Conservation (phyloP, 2,888 invertebrate species). For the Hypomecis atomaria region DNA sequence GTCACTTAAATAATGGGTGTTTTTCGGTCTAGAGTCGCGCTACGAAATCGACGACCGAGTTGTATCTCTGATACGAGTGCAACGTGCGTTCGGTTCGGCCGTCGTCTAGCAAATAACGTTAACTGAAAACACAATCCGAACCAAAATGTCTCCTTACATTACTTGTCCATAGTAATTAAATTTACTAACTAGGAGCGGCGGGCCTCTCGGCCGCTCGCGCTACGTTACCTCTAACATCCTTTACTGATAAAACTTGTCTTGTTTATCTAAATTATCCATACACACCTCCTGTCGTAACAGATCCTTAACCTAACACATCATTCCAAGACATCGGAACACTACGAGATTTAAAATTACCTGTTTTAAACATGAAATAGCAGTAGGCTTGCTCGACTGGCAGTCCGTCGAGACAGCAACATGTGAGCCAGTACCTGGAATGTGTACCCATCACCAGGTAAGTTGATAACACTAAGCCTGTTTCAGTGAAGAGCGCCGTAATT, state of each 20-base stretch:
- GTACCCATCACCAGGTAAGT: conserved; percentile 39
- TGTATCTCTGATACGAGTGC: conserved; percentile 36
- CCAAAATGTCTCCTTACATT: conserved; percentile 56
- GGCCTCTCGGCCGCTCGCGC: conserved; percentile 41
- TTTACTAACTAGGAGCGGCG: conserved; percentile 49
- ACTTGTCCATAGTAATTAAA: conserved; percentile 40
- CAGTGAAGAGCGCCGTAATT: conserved; percentile 58
- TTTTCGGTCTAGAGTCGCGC: too few species aligned
- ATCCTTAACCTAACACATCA: conserved; percentile 11
- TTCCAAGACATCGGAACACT: conserved; percentile 2
- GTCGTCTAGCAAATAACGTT: conserved; percentile 54
- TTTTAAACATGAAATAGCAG: conserved; percentile 13
- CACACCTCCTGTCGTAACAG: not conserved
- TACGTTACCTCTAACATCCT: conserved; percentile 49
- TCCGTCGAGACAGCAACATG: conserved; percentile 28
- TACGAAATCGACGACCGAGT: too few species aligned
- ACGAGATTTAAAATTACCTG: conserved; percentile 1
- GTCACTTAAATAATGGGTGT: too few species aligned
- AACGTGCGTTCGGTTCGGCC: conserved; percentile 49
- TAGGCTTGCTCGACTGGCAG: conserved; percentile 20
- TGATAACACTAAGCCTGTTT: conserved; percentile 66
- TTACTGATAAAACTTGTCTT: conserved; percentile 37
- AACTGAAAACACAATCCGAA: conserved; percentile 61
- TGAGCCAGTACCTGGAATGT: conserved; percentile 49
- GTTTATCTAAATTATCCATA: conserved; percentile 20